phyloP scores from a whole-genome alignment of 2,888 invertebrate genomes.

The Ganaspis brasiliensis region DNA sequence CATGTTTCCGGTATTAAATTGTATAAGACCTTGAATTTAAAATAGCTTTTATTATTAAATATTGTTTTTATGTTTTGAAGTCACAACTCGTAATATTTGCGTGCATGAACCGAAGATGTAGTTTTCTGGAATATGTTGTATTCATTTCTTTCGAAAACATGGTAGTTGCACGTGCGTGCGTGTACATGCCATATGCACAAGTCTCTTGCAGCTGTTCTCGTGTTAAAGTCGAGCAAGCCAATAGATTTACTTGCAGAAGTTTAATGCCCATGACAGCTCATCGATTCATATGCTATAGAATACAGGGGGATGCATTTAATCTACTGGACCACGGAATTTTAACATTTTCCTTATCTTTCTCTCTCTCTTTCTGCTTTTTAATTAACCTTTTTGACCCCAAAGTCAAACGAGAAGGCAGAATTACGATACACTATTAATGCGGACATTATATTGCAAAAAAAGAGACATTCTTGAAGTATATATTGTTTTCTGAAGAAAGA shows the following conservation, averaged over 20 bases:
- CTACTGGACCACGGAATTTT: constrained; percentile 36
- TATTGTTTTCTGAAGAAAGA: too few species aligned
- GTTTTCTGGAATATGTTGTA: constrained; percentile 13
- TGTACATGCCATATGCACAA: constrained; percentile 51
- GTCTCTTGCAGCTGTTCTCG: constrained; percentile 57
- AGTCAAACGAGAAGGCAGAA: constrained; percentile 44
- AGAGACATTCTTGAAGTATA: not conserved
- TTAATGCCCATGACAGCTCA: constrained; percentile 53
- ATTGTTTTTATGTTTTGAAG: not conserved
- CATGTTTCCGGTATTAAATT: not conserved
- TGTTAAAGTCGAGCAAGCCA: constrained; percentile 56
- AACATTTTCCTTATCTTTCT: constrained; percentile 4
- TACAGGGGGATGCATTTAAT: constrained; percentile 20
- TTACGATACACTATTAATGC: not conserved
- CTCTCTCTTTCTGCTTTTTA: not conserved
- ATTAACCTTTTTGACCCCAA: constrained; percentile 44
- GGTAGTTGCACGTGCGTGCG: constrained; percentile 21
- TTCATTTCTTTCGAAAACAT: not conserved
- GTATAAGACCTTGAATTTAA: not conserved
- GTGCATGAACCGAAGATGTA: not conserved
- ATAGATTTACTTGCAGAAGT: constrained; percentile 47
- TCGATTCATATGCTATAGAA: constrained; percentile 52
- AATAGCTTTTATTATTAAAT: not conserved
- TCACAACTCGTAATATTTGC: not conserved
- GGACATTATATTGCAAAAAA: not conserved